Evolutionary conservation across 2,888 invertebrate species (phyloP), one percentile per base, ranked within the genome.

Genomic region (Helobdella robusta): DNA sequence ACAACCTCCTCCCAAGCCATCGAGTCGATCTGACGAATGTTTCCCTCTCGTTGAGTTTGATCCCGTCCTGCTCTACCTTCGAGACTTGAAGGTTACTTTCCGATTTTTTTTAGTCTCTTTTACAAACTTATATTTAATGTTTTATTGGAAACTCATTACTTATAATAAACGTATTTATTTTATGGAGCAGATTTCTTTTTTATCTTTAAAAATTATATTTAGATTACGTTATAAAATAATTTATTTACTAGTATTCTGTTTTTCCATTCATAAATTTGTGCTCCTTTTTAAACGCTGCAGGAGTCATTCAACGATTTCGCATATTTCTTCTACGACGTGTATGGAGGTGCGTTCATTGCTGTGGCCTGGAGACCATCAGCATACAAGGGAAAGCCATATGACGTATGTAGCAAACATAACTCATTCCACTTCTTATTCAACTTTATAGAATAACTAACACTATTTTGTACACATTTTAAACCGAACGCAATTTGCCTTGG

Each of bases 251-350:
- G 15, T 8, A 52, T 52, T 52, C 20, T 15, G 18, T 23, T 52
- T 52, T 52, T 18, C 6, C 15, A 60, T 8, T 8, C 6, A 18
- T 11, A 8, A 60, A n/a, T 36, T 30, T 62, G 11, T 52, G 8
- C 15, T 5, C n/a, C 30, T 28, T 59, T 30, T 60, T 63, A 59
- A 11, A 30, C 52, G 68, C 73, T 75, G 15, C 73, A 80, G 77
- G 75, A 67, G 34, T 71, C 74, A 2, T 81, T 77, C 73, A 76
- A 72, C 60, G 86, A 90, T 8, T 85, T 86, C 75, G 92, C 91
- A 0, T 76, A 89, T 64, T 93, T 95, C 78, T 93, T 94, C 81
- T 86, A 91, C 79, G 89, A 95, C 79, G 81, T 84, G 0, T 89
- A 87, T 78, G 92, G 91, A n/a, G 92, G 92, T 0, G 83, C 84